Conservation (phyloP, 2,113 vertebrate species). For the Nipponia nippon region DNA sequence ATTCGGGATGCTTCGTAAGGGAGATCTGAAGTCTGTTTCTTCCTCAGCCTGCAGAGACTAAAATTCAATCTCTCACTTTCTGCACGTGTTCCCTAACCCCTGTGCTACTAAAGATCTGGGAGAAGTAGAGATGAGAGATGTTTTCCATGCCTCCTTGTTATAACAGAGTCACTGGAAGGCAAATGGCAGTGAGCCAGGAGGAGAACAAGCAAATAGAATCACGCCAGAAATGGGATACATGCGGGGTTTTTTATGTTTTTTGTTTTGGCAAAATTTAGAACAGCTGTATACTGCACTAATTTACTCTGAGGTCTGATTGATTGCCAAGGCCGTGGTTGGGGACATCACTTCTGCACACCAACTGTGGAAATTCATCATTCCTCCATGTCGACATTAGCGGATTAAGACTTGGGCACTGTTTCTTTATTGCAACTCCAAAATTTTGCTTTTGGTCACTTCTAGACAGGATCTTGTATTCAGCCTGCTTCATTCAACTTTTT, state of each 20-base stretch:
- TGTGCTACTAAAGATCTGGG: neutral
- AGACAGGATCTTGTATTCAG: neutral
- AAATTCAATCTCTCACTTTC: neutral
- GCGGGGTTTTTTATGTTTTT: neutral
- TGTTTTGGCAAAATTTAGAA: conserved; percentile 39
- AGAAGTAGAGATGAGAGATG: conserved; percentile 32
- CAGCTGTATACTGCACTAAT: conserved; percentile 47
- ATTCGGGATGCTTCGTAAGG: neutral
- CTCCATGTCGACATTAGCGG: neutral
- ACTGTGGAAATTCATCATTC: conserved; percentile 39
- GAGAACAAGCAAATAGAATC: conserved; percentile 37
- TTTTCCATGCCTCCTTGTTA: conserved; percentile 38
- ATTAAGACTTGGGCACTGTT: neutral
- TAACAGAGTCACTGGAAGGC: conserved; percentile 44
- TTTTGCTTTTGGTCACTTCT: neutral
- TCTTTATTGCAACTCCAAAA: neutral
- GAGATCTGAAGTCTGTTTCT: neutral
- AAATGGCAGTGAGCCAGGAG: conserved; percentile 57
- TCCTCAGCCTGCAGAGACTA: neutral
- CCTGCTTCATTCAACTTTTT: neutral
- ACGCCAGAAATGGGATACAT: conserved; percentile 29
- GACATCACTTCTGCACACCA: conserved; percentile 27
- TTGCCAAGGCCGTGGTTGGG: conserved; percentile 12
- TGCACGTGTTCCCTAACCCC: neutral
- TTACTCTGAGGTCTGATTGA: conserved; percentile 25